Base-by-base conservation (phyloP, 2,888 invertebrate genomes). In the Marronus borbonicus region DNA sequence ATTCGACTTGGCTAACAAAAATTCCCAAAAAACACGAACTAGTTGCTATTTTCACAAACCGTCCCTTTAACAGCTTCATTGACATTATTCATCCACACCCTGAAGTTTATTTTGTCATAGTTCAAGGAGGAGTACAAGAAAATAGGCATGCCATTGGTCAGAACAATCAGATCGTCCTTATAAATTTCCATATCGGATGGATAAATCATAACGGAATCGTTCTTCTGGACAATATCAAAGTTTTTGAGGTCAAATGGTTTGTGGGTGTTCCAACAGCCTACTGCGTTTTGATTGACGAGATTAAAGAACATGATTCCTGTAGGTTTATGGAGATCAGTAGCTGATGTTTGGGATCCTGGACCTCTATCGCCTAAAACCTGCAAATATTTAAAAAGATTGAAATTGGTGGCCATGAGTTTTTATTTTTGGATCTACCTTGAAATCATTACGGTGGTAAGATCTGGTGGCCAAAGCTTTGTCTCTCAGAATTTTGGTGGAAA, bases 191-290 rank as follows among this genome's bases (percentile, higher is more conserved):
- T 85, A 84, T 93, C 93, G 83, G 92, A 92, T 0, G 95, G 95
- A 86, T 96, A 96, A 77, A 94, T 92, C 89, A 96, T 89, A 8
- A 88, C 91, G 5, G 87, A 84, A 8, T 89, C 89, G 84, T 95
- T 91, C 69, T 90, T 89, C 0, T 92, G 92, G 0, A 95, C 89
- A 0, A 92, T 86, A 0, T 88, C 92, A 31, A 92, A 89, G 76
- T 91, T 92, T 0, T 86, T 86, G 0, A 89, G 87, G 5, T 87
- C 87, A 62, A 94, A 90, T 0, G 89, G 86, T 7, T 86, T 88
- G 0, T 88, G 89, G 0, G 90, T 91, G 83, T 94, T 93, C 95
- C 96, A 96, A 84, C 96, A 96, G 0, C 93, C 93, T 0, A 96
- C 86, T 0, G 93, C 93, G 83, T 94, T 93, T 17, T 91, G 90